A percentile compares a stretch with the other conserved stretches of the same genome.
Conservation (phyloP, 1,140 invertebrate genomes). For the Plectus sambesii region DNA sequence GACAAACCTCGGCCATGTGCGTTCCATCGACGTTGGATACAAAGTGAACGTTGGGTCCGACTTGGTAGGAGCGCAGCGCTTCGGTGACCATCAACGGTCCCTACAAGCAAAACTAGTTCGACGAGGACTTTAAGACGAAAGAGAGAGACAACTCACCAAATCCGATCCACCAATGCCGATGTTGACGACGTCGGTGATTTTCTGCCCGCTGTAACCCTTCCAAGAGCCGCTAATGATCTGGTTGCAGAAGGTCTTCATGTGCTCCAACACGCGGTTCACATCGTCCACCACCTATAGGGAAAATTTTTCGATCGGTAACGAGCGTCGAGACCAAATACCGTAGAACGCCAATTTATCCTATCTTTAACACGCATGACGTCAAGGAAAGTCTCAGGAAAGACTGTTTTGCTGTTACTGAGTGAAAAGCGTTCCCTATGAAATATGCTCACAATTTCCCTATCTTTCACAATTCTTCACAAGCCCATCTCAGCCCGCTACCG, state of each 20-base stretch:
- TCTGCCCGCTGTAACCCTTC: conserved; percentile 81
- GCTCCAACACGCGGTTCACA: conserved; percentile 75
- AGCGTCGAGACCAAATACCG: too few relatives aligned
- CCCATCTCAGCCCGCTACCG: too few relatives aligned
- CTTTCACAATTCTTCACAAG: too few relatives aligned
- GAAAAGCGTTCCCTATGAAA: too few relatives aligned
- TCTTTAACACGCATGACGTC: too few relatives aligned
- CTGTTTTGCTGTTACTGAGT: too few relatives aligned
- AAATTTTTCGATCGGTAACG: conserved; percentile 5
- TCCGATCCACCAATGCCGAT: conserved; percentile 99
- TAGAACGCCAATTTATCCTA: too few relatives aligned
- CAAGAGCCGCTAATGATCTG: conserved; percentile 60
- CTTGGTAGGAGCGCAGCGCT: conserved; percentile 77
- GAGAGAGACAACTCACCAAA: conserved; percentile 54
- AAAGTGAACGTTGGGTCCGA: conserved; percentile 83
- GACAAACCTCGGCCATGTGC: conserved; percentile 73
- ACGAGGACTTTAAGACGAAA: conserved; percentile 15
- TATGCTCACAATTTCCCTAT: too few relatives aligned
- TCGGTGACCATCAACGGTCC: conserved; percentile 98
- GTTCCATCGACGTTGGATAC: conserved; percentile 99
- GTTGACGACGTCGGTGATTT: conserved; percentile 94
- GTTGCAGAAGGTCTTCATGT: conserved; percentile 85
- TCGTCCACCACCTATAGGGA: conserved; percentile 65
- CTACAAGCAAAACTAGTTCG: conserved; percentile 46
- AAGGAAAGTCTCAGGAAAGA: too few relatives aligned